phyloP scores from a whole-genome alignment of 2,797 vertebrate genomes.

The Enteromius paludinosus region DNA sequence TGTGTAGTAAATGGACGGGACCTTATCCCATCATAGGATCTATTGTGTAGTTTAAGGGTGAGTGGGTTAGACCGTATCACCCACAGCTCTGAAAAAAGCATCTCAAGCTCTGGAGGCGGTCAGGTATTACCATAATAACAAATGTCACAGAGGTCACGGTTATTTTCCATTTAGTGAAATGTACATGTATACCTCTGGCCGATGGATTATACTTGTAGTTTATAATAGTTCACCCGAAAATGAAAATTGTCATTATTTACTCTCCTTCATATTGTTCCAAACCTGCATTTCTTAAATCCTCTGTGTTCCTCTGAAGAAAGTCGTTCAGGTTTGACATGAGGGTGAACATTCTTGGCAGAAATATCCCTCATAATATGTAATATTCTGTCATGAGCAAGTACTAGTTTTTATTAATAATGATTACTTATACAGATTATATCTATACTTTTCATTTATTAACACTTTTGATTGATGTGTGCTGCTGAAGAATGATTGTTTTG shows the following conservation, averaged over 20 bases:
- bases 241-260: not conserved
- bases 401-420: not conserved
- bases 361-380: not conserved
- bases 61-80: not conserved
- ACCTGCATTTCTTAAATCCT: no score
- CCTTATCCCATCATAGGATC: not conserved
- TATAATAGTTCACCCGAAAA: not conserved
- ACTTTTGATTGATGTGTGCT: not conserved
- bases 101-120: constrained; percentile 5
- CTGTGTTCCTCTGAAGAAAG: not conserved
- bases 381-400: not conserved
- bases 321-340: not conserved
- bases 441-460: not conserved
- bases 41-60: not conserved
- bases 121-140: constrained; percentile 25
- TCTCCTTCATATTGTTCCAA: not conserved
- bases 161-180: constrained; percentile 30
- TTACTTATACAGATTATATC: no score
- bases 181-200: no score
- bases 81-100: constrained; percentile 5
- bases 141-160: constrained; percentile 31
- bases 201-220: not conserved
- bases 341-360: not conserved
- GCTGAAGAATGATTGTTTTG: constrained; percentile 21
- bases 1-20: not conserved